Conservation (phyloP, 2,888 invertebrate species). For the Taenaris catops region DNA sequence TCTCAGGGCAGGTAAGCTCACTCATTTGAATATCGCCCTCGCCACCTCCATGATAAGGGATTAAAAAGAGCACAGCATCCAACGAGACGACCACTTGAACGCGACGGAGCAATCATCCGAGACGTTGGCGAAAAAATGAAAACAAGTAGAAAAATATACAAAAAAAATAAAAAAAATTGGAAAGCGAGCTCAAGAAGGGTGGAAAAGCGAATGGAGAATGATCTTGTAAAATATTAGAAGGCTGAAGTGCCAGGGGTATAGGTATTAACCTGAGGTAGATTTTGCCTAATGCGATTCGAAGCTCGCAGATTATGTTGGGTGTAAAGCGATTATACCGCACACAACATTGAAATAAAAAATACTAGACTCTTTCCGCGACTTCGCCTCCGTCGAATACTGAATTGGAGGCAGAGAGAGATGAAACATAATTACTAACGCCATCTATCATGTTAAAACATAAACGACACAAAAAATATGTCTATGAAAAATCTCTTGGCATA, state of each 20-base stretch:
- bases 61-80: conserved; percentile 61
- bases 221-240: conserved; percentile 22
- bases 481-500: too few species aligned
- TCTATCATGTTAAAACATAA: too few species aligned
- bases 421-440: too few species aligned
- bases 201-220: conserved; percentile 24
- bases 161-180: conserved; percentile 38
- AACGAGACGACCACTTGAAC: conserved; percentile 42
- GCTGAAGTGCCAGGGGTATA: conserved; percentile 15
- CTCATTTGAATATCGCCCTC: conserved; percentile 51
- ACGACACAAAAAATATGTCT: too few species aligned
- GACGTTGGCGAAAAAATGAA: conserved; percentile 42
- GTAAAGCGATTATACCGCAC: too few species aligned
- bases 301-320: too few species aligned
- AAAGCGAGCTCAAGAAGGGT: conserved; percentile 34
- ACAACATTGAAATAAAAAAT: too few species aligned
- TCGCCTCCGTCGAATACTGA: too few species aligned
- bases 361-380: too few species aligned
- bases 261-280: too few species aligned
- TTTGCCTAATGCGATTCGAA: too few species aligned
- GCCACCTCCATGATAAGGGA: conserved; percentile 47
- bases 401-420: too few species aligned
- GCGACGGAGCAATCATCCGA: conserved; percentile 49
- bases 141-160: conserved; percentile 33
- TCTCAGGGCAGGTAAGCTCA: conserved; percentile 30